Evolutionary conservation across 2,797 vertebrate genomes (phyloP).

Genomic region (Pseudochaenichthys georgianus): DNA sequence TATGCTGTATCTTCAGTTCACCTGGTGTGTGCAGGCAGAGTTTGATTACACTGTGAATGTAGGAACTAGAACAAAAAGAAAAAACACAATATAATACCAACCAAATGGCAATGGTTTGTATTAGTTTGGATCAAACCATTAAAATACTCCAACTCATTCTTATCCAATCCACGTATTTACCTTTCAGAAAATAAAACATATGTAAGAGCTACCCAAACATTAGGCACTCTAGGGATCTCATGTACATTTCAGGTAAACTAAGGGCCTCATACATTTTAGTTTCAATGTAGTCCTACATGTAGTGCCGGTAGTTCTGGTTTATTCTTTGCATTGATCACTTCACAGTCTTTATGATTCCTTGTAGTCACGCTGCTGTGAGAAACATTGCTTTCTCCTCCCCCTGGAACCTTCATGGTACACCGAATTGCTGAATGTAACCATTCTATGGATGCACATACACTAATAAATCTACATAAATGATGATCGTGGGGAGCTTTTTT

Average conservation of each 20-base stretch:
- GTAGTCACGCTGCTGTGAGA: not conserved
- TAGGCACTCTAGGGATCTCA: too few species aligned
- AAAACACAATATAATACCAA: too few species aligned
- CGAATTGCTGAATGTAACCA: not conserved
- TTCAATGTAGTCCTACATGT: not conserved
- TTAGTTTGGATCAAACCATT: too few species aligned
- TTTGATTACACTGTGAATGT: not conserved
- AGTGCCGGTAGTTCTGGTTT: not conserved
- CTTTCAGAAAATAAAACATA: too few species aligned
- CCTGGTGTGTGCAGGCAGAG: not conserved
- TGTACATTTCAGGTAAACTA: too few species aligned
- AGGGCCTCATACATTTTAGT: too few species aligned
- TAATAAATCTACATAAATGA: not conserved
- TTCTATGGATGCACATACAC: not conserved
- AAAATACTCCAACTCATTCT: too few species aligned
- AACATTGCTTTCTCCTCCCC: not conserved
- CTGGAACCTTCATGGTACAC: not conserved
- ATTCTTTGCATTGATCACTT: slow-evolving; percentile 4
- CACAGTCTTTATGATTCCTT: not conserved
- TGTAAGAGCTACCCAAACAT: too few species aligned
- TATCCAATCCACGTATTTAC: too few species aligned
- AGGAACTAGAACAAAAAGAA: not conserved
- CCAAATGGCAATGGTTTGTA: too few species aligned
- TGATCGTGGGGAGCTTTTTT: not conserved
- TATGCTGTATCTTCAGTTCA: not conserved